Base-by-base conservation (phyloP, 2,888 invertebrate genomes). In the Phragmatobia fuliginosa region DNA sequence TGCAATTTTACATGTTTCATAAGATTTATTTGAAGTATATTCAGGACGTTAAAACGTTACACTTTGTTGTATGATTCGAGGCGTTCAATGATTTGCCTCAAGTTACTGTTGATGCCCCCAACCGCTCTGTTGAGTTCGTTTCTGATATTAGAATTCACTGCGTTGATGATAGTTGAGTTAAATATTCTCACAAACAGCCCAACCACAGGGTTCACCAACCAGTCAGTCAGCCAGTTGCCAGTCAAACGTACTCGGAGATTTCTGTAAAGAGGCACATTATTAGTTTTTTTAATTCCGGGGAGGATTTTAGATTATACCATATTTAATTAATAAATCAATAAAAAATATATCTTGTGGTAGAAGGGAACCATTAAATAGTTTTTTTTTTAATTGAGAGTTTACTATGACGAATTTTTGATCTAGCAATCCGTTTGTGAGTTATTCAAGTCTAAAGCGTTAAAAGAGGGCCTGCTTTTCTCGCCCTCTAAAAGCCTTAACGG, bases 191-290 rank as follows among this genome's bases (percentile, higher is more conserved):
- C 85, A 77, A 95, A 94, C 31, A 93, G 89, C 52, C 80, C 78
- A 69, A 94, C 87, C 25, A 96, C 89, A 0, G 95, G 91, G 83
- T 95, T 96, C 10, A 95, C 71, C 67, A 96, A 83, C 95, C 95
- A 96, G 82, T 96, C 96, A 32, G 79, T 79, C 59, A 96, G 86
- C 67, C 92, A 82, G 85, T 96, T 95, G 64, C 96, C 96, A 36
- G 91, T 93, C 36, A 96, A 86, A 41, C 93, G 91, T 16, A 95
- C 91, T 28, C 91, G 89, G 8, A 96, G 92, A 59, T 91, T 91
- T 10, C 96, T 96, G 88, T 8, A 87, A 90, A 70, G 25, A 56
- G n/a, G 2, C 45, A 49, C 45, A 49, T 21, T 49, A 49, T 49
- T n/a, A n/a, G 8, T n/a, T 49, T 49, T n/a, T n/a, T 3, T 0